Evolutionary conservation across 1,140 invertebrate species (phyloP).

Genomic region (Hypothenemus hampei): DNA sequence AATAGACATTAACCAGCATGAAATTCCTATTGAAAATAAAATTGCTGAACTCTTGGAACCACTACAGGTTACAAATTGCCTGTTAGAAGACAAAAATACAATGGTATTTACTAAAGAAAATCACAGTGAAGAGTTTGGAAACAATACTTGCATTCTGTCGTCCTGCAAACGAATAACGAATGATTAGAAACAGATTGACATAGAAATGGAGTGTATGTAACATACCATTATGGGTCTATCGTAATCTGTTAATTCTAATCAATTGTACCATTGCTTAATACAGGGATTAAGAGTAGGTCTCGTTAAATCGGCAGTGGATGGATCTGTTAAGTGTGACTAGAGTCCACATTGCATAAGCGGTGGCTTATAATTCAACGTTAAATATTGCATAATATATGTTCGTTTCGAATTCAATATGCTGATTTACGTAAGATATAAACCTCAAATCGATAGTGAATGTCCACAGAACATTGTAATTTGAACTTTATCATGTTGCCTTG

Average conservation of each 20-base stretch:
- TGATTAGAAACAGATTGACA: neutral
- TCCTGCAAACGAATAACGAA: slow-evolving; percentile 43
- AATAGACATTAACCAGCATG: too few relatives aligned
- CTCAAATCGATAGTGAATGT: neutral
- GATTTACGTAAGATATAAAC: neutral
- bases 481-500: slow-evolving; percentile 17
- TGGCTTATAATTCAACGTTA: neutral
- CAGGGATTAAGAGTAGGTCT: slow-evolving; percentile 70
- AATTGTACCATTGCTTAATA: slow-evolving; percentile 71
- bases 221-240: slow-evolving; percentile 62
- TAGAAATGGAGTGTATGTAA: slow-evolving; percentile 18
- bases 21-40: neutral
- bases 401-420: neutral
- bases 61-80: neutral
- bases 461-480: slow-evolving; percentile 1
- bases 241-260: slow-evolving; percentile 80
- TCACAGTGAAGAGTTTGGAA: slow-evolving; percentile 53
- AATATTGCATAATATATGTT: too few relatives aligned
- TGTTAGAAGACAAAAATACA: neutral
- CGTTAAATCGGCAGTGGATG: slow-evolving; percentile 65
- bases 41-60: neutral
- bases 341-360: neutral
- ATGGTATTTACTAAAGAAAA: neutral
- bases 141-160: slow-evolving; percentile 82
- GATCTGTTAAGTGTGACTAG: slow-evolving; percentile 44